Conservation (phyloP, 2,797 vertebrate species). For the Chaetodon trifasciatus region DNA sequence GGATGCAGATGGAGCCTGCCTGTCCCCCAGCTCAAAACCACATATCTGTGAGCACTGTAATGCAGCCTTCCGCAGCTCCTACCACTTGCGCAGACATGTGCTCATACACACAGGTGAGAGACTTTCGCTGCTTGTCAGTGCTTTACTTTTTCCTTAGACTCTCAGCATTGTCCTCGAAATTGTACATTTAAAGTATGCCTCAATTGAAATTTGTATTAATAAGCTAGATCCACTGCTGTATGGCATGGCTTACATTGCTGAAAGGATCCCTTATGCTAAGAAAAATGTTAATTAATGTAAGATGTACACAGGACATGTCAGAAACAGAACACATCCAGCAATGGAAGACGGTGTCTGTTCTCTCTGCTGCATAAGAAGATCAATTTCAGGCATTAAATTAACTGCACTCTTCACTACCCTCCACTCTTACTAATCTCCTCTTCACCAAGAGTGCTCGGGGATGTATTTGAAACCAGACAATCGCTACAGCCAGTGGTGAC, state of each 20-base stretch:
- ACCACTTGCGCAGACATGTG: constrained; percentile 97
- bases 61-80: constrained; percentile 99
- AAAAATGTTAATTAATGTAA: background rate
- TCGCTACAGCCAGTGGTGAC: constrained; percentile 47
- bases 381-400: background rate
- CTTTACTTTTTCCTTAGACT: background rate
- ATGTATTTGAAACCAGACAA: constrained; percentile 49
- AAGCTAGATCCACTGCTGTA: background rate
- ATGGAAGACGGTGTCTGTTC: background rate
- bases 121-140: constrained; percentile 59
- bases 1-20: constrained; percentile 90
- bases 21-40: constrained; percentile 96
- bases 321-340: background rate
- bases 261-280: background rate
- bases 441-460: background rate
- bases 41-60: constrained; percentile 99
- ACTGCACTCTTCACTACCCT: background rate
- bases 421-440: background rate
- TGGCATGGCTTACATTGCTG: background rate
- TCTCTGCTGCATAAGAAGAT: background rate
- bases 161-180: background rate
- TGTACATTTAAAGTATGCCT: background rate
- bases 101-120: constrained; percentile 96
- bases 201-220: background rate
- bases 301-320: background rate